phyloP scores from a whole-genome alignment of 2,113 vertebrate genomes.

The Poecile atricapillus region DNA sequence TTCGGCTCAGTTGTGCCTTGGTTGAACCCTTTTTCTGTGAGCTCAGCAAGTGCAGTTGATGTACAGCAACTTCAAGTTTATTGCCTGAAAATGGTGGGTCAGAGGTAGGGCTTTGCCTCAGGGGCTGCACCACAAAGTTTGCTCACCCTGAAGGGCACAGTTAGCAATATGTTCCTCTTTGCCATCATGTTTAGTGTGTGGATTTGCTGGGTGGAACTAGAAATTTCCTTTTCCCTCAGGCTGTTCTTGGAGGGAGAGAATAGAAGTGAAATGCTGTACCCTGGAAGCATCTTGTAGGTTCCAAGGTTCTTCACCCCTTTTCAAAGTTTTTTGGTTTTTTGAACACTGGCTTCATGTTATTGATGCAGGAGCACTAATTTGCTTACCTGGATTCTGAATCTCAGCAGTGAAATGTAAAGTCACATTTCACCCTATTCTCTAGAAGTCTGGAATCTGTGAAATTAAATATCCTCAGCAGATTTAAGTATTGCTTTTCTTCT shows the following conservation, averaged over 20 bases:
- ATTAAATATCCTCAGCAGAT: neutral
- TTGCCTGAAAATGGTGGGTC: neutral
- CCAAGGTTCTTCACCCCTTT: neutral
- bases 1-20: neutral
- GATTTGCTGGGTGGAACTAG: neutral
- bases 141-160: neutral
- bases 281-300: neutral
- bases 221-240: neutral
- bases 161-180: neutral
- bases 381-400: neutral
- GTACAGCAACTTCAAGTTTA: neutral
- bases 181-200: rapidly evolving
- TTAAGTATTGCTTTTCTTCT: neutral
- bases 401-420: neutral
- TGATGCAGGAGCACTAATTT: neutral
- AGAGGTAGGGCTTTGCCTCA: neutral
- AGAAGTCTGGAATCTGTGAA: neutral
- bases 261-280: neutral
- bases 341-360: neutral
- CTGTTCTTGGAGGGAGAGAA: neutral
- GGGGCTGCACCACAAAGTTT: neutral
- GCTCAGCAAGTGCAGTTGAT: neutral
- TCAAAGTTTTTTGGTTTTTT: neutral
- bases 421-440: neutral
- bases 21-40: neutral